Evolutionary conservation across 2,797 vertebrate species (phyloP).

Genomic region (Catharus ustulatus): DNA sequence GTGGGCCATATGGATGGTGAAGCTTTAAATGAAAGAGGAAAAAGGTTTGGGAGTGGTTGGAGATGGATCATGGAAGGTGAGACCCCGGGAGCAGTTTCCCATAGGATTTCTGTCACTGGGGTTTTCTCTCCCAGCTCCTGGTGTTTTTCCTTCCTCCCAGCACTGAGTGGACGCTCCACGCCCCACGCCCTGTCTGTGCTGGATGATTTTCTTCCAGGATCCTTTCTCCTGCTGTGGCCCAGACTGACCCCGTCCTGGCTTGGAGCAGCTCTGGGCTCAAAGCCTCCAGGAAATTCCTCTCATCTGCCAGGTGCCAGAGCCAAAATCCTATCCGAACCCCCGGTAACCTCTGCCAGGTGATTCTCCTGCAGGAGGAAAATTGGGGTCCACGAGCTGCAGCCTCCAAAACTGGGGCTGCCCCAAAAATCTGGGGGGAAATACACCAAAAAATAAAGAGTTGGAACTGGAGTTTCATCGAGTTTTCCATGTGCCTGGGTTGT

Average conservation of each 20-base stretch:
- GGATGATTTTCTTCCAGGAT: not conserved
- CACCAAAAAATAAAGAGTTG: not conserved
- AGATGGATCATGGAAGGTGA: not conserved
- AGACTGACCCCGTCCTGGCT: not conserved
- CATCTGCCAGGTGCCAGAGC: not conserved
- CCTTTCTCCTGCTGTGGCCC: not conserved
- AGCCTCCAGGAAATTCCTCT: not conserved
- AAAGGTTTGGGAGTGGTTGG: not conserved
- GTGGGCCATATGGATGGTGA: too few species aligned
- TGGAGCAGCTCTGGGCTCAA: not conserved
- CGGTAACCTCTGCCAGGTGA: not conserved
- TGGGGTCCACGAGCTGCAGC: not conserved
- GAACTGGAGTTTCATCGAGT: not conserved
- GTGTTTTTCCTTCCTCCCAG: not conserved
- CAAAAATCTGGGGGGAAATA: not conserved
- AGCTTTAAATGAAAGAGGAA: not conserved
- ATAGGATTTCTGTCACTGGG: not conserved
- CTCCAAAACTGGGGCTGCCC: not conserved
- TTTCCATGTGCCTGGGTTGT: not conserved
- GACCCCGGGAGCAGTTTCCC: not conserved
- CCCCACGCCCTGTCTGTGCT: not conserved
- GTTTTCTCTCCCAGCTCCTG: not conserved
- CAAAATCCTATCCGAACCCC: not conserved
- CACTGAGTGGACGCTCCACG: not conserved
- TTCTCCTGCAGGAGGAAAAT: not conserved